These are phyloP conservation scores for Keiferia lycopersicella DNA, from an alignment of 2,888 invertebrate species.

Conservation along the genomic window DNA sequence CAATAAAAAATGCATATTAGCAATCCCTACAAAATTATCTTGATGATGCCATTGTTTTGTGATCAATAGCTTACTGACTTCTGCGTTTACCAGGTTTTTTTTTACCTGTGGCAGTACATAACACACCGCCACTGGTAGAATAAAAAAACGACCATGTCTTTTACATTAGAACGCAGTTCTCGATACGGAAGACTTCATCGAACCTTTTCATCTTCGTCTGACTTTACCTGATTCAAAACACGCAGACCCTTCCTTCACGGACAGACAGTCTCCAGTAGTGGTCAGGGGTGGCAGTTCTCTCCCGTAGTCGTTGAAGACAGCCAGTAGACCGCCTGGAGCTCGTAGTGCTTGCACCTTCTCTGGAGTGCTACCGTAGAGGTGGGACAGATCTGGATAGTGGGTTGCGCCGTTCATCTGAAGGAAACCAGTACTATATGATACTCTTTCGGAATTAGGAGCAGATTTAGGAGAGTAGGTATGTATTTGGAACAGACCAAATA, in stretches of 20 bases:
- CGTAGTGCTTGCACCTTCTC: slow-evolving; percentile 81
- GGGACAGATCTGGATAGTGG: slow-evolving; percentile 87
- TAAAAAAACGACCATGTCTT: neutral
- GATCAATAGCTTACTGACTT: no score
- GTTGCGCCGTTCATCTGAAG: slow-evolving; percentile 87
- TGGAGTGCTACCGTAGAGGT: slow-evolving; percentile 86
- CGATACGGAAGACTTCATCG: neutral
- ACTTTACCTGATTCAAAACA: slow-evolving; percentile 85
- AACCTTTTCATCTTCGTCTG: neutral
- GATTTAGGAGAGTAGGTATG: no score
- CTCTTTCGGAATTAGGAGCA: no score
- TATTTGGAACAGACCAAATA: no score
- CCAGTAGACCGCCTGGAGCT: slow-evolving; percentile 82
- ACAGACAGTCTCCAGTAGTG: slow-evolving; percentile 84
- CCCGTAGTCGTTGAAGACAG: slow-evolving; percentile 84
- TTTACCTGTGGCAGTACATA: no score
- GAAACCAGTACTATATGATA: neutral
- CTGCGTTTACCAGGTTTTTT: no score
- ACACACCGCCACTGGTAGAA: no score
- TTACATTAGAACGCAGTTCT: neutral
- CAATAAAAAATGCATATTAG: no score
- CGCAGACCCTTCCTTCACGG: slow-evolving; percentile 80
- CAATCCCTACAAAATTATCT: no score
- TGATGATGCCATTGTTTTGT: no score
- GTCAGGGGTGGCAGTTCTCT: slow-evolving; percentile 84